Base-by-base conservation (phyloP, 2,113 vertebrate species). In the Aspiorhynchus laticeps region DNA sequence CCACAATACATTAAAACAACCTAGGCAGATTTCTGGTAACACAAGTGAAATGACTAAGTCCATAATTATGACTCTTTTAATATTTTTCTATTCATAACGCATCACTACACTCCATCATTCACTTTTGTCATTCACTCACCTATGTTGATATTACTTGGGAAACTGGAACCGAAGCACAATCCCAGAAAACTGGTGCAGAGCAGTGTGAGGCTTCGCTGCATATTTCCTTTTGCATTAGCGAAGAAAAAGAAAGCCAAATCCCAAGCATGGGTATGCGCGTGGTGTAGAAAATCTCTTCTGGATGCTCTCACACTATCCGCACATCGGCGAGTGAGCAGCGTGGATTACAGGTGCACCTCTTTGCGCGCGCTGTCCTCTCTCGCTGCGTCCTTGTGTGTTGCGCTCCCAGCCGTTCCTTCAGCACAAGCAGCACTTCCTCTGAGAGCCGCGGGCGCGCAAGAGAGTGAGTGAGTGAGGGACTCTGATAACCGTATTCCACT, bases 151-250 rank as follows among this genome's bases (percentile, higher is more conserved):
- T 97, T 98, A 97, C 97, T 99, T 96, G 98, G 98, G 91, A 99
- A 99, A 99, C 97, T 99, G 95, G 97, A 97, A 95, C 96, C 97
- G 94, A 98, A 96, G 95, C 97, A 98, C 94, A 97, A 95, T 95
- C 97, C 97, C 97, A 99, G 97, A 94, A 99, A 97, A 95, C 98
- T 93, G 97, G 97, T 97, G 96, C 95, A 98, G 95, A 99, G 97
- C 95, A 98, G 96, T 95, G 96, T 95, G 96, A 99, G 94, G 96
- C 97, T 97, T 96, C 96, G 96, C 97, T 96, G 98, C 98, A 99
- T 99, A 98, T 98, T 98, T 97, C 97, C 96, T 96, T 97, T 99
- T 97, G 97, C 98, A 99, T 99, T 97, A 97, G 98, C 96, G 97
- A 96, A 94, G 96, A 95, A 94, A 94, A 95, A 96, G 95, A 95